phyloP scores from a whole-genome alignment of 2,888 invertebrate species.

The Syrphus vitripennis region DNA sequence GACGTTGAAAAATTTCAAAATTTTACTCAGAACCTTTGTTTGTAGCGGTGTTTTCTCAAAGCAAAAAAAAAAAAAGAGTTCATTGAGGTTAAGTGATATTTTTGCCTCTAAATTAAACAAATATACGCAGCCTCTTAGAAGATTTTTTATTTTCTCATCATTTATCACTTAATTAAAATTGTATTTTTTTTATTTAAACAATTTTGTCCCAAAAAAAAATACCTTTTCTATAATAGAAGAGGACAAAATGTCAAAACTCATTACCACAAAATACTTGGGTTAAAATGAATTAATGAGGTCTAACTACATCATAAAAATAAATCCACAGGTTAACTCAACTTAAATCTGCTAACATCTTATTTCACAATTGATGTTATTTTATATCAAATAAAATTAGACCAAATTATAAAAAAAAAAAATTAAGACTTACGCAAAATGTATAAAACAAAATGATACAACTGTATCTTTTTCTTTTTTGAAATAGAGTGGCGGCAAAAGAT shows the following conservation, averaged over 20 bases:
- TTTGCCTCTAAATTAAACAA: conserved; percentile 36
- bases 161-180: conserved; percentile 68
- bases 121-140: conserved; percentile 4
- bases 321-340: conserved; percentile 49
- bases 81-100: conserved; percentile 62
- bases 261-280: conserved; percentile 53
- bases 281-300: conserved; percentile 58
- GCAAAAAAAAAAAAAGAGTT: conserved; percentile 30
- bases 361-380: conserved; percentile 38
- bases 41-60: background rate
- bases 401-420: conserved; percentile 25
- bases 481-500: conserved; percentile 45
- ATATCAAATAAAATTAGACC: conserved; percentile 46
- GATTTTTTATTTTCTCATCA: conserved; percentile 65
- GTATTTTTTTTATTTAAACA: background rate
- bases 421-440: conserved; percentile 47
- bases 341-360: conserved; percentile 4
- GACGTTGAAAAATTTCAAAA: conserved; percentile 58
- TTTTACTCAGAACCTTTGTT: background rate
- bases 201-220: conserved; percentile 17
- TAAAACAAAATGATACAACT: conserved; percentile 21
- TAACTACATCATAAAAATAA: background rate
- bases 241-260: conserved; percentile 66
- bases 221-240: background rate
- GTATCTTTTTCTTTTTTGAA: background rate